phyloP scores from a whole-genome alignment of 92 coral and sea anemone genomes.

The Micromussa lordhowensis region DNA sequence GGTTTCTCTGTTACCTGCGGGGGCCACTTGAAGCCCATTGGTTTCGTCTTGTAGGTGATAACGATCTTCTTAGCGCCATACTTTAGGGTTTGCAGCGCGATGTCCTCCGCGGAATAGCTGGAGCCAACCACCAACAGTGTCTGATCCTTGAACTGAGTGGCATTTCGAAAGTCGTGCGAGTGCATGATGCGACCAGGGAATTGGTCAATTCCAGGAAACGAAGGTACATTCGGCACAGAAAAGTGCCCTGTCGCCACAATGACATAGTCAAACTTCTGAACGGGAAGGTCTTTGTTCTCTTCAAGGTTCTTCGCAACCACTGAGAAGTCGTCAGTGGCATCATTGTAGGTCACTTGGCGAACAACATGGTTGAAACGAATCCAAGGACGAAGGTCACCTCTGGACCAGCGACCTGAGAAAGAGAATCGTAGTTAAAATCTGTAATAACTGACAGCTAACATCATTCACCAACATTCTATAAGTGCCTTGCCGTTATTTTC shows the following conservation, averaged over 20 bases:
- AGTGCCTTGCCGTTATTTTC: too few relatives aligned
- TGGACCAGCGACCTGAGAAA: constrained; percentile 51
- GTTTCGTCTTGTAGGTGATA: constrained; percentile 55
- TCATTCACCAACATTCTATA: too few relatives aligned
- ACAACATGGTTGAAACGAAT: constrained; percentile 55
- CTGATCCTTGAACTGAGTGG: constrained; percentile 50
- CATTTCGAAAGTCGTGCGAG: constrained; percentile 64
- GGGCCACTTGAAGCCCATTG: constrained; percentile 79
- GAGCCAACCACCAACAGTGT: constrained; percentile 58
- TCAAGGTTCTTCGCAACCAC: constrained; percentile 55
- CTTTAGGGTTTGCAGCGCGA: constrained; percentile 60
- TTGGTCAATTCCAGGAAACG: constrained; percentile 57
- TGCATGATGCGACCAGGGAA: constrained; percentile 68
- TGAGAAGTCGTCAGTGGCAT: constrained; percentile 55
- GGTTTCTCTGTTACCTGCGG: constrained; percentile 59
- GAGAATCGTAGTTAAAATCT: neutral
- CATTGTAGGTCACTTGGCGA: constrained; percentile 50
- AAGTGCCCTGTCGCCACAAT: constrained; percentile 67
- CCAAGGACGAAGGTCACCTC: constrained; percentile 34
- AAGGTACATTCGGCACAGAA: constrained; percentile 61
- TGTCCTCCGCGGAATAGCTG: constrained; percentile 71
- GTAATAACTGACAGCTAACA: too few relatives aligned
- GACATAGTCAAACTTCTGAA: constrained; percentile 56
- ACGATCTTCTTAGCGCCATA: constrained; percentile 60
- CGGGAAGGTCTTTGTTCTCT: constrained; percentile 50